A percentile compares a stretch with the other conserved stretches of the same genome.
Evolutionary conservation across 2,888 invertebrate genomes (phyloP).

Genomic region (Rhamnusium bicolor): DNA sequence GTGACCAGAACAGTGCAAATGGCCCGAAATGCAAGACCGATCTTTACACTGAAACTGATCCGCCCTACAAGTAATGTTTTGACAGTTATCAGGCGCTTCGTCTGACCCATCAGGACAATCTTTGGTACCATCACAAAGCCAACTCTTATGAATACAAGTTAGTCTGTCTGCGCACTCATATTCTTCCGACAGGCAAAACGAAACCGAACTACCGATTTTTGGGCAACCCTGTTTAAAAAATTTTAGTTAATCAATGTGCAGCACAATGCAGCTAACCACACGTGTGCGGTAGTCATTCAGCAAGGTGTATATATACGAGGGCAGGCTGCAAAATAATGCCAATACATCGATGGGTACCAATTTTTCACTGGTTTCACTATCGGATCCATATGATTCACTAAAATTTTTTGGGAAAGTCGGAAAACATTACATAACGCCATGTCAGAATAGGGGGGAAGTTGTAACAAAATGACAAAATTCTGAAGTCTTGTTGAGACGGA

Average conservation of each 20-base stretch:
- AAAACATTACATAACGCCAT: too few species aligned
- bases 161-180: constrained; percentile 86
- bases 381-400: too few species aligned
- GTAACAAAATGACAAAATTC: too few species aligned
- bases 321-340: too few species aligned
- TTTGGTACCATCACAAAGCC: constrained; percentile 88
- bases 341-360: too few species aligned
- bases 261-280: too few species aligned
- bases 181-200: constrained; percentile 81
- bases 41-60: constrained; percentile 92
- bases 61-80: constrained; percentile 83
- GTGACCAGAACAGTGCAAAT: constrained; percentile 86
- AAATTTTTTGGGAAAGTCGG: too few species aligned
- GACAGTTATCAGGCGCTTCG: constrained; percentile 80
- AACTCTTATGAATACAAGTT: constrained; percentile 85
- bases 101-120: constrained; percentile 90
- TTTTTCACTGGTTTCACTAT: too few species aligned
- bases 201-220: constrained; percentile 73
- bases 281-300: too few species aligned
- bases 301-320: too few species aligned
- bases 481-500: too few species aligned
- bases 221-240: constrained; percentile 76
- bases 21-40: constrained; percentile 85
- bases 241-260: neutral
- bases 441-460: too few species aligned